Evolutionary conservation across 2,888 invertebrate genomes (phyloP).

Genomic region (Copidosoma aretas): DNA sequence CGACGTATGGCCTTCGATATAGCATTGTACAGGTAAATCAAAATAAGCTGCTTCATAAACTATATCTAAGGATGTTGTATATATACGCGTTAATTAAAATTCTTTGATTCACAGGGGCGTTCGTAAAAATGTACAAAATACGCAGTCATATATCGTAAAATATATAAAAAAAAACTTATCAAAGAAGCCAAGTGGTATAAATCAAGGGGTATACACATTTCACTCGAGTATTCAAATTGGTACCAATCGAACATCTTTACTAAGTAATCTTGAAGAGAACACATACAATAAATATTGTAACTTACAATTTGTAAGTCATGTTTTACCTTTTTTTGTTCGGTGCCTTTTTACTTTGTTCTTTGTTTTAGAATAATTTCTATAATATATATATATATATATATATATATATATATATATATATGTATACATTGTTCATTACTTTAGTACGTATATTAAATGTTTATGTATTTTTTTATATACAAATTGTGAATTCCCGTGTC

Average conservation of each 20-base stretch:
- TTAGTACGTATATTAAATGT: constrained; percentile 46
- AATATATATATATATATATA: constrained; percentile 43
- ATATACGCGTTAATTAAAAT: constrained; percentile 11
- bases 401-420: constrained; percentile 47
- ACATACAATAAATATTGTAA: constrained; percentile 46
- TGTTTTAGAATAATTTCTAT: constrained; percentile 44
- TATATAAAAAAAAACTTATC: constrained; percentile 42
- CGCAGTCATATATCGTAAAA: constrained; percentile 39
- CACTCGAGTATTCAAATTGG: constrained; percentile 17
- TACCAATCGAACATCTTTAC: too few species aligned
- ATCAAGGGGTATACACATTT: constrained; percentile 29
- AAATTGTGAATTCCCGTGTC: constrained; percentile 57
- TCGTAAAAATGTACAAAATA: constrained; percentile 49
- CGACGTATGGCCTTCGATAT: constrained; percentile 33
- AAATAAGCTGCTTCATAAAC: constrained; percentile 25
- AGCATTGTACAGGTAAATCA: constrained; percentile 23
- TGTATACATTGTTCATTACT: constrained; percentile 46
- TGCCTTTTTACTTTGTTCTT: constrained; percentile 34
- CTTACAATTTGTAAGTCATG: constrained; percentile 48
- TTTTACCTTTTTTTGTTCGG: constrained; percentile 28
- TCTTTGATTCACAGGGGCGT: constrained; percentile 26
- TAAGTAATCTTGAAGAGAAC: constrained; percentile 10
- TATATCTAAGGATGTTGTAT: constrained; percentile 39
- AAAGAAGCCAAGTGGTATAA: constrained; percentile 46
- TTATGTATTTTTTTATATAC: constrained; percentile 59